phyloP scores from a whole-genome alignment of 2,888 invertebrate species.

The Seira musarum region DNA sequence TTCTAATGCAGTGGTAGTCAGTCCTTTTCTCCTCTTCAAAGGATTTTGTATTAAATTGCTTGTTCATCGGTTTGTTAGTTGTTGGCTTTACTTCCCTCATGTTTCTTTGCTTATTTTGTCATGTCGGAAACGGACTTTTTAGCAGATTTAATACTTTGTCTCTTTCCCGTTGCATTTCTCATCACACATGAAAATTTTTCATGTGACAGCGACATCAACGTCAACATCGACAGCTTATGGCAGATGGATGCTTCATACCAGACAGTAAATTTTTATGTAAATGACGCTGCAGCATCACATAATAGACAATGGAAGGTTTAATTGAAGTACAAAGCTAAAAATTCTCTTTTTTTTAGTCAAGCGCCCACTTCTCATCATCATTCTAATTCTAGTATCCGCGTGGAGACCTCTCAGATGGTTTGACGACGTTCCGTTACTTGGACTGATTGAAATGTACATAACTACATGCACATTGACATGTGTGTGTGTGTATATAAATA shows the following conservation, averaged over 20 bases:
- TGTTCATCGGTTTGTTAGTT: not conserved
- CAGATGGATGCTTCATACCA: too few relatives aligned
- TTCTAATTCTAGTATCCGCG: not conserved
- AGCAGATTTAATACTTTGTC: not conserved
- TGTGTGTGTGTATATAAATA: too few relatives aligned
- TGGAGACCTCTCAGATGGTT: too few relatives aligned
- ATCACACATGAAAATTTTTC: too few relatives aligned
- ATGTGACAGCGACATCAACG: too few relatives aligned
- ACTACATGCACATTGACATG: not conserved
- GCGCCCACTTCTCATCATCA: not conserved
- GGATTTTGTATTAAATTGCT: not conserved
- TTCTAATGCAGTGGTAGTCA: not conserved
- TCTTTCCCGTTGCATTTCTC: not conserved
- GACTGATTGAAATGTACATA: conserved; percentile 5
- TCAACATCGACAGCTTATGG: too few relatives aligned
- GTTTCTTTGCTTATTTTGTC: not conserved
- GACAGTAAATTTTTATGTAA: too few relatives aligned
- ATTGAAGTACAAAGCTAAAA: not conserved
- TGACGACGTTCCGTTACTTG: not conserved
- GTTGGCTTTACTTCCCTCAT: not conserved
- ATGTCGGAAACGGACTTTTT: not conserved
- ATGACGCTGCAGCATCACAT: not conserved
- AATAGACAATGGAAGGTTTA: not conserved
- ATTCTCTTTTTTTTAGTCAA: too few relatives aligned
- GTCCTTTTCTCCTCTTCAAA: not conserved